A percentile compares a stretch with the other conserved stretches of the same genome.
These are phyloP conservation scores for Orientallactaga bullata DNA, from an alignment of 2,113 vertebrate genomes.

Conservation along the genomic window DNA sequence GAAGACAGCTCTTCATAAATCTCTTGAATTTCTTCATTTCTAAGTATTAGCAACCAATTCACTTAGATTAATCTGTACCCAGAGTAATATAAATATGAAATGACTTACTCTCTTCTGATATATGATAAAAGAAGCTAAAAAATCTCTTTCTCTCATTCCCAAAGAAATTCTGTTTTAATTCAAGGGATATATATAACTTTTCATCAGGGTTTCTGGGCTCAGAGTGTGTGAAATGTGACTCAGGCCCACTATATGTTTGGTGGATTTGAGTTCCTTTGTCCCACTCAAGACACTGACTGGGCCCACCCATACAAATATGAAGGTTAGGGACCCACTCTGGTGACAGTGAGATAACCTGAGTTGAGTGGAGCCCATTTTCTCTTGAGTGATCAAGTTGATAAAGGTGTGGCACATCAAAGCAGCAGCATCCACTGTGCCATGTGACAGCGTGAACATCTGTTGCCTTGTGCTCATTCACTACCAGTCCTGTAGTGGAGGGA, in stretches of 20 bases:
- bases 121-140: neutral
- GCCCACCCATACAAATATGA: neutral
- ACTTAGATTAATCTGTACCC: neutral
- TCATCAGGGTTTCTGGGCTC: neutral
- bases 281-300: fast-evolving
- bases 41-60: neutral
- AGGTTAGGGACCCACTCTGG: no score
- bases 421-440: neutral
- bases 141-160: neutral
- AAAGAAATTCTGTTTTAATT: neutral
- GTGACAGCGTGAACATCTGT: neutral
- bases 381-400: neutral
- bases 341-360: neutral
- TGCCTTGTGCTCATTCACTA: neutral
- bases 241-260: fast-evolving
- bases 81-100: neutral
- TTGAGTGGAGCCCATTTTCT: no score
- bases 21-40: neutral
- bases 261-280: fast-evolving
- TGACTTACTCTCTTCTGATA: neutral
- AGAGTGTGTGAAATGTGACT: neutral
- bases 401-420: neutral
- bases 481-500: neutral
- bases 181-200: neutral
- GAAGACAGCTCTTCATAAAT: neutral